Conservation (phyloP, 2,113 vertebrate species). For the Athene noctua region DNA sequence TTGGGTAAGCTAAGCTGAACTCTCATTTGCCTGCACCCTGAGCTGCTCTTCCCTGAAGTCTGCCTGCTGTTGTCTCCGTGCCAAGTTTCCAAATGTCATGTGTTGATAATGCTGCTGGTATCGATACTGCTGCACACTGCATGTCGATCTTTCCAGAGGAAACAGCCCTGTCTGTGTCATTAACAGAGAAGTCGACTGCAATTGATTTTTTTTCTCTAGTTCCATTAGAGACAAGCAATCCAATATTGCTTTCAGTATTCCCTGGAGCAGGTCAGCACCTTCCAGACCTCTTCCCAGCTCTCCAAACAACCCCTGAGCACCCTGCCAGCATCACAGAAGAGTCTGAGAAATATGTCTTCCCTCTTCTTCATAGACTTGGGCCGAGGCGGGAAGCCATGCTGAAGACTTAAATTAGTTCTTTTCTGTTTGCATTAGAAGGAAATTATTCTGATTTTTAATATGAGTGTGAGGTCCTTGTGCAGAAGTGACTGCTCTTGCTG, state of each 20-base stretch:
- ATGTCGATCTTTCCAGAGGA: constrained; percentile 4
- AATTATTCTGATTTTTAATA: background rate
- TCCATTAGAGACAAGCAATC: constrained; percentile 17
- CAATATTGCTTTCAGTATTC: background rate
- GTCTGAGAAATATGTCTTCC: background rate
- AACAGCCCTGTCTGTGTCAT: background rate
- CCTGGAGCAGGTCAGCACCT: background rate
- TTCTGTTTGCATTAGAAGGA: background rate
- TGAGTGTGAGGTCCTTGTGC: background rate
- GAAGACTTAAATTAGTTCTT: background rate
- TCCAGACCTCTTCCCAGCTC: background rate
- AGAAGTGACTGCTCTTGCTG: background rate
- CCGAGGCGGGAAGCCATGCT: accelerated
- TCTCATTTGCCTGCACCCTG: background rate
- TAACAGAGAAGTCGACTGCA: background rate
- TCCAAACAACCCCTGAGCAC: background rate
- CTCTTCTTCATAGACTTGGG: background rate
- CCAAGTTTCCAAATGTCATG: constrained; percentile 28
- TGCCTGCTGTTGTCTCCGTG: background rate
- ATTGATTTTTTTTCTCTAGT: background rate
- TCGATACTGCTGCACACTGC: background rate
- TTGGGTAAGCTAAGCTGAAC: background rate
- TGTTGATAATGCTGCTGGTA: background rate
- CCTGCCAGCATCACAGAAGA: background rate
- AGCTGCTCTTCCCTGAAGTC: background rate